Base-by-base conservation (phyloP, 64 coral and sea anemone genomes). In the Montipora cactus region DNA sequence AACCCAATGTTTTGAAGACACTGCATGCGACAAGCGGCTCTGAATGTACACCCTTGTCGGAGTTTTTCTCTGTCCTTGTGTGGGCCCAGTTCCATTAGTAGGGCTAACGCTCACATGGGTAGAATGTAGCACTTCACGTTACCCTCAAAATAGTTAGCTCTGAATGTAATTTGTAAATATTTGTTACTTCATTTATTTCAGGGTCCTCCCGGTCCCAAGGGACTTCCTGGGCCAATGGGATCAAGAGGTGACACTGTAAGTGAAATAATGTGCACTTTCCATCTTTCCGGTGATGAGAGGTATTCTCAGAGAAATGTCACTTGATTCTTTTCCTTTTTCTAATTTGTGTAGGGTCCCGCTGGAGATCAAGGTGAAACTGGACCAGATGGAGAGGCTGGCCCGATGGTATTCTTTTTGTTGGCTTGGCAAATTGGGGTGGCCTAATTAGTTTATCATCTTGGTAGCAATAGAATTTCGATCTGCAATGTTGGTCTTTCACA, bases 141-240 rank as follows among this genome's bases (percentile, higher is more conserved):
- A 37, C 37, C 37, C 37, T 57, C 7, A 2, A 57, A 1, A 8
- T 11, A 57, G 6, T 57, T 57, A 57, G 11, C 53, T 11, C 11
- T 57, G 1, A 57, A 57, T 57, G 7, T 57, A 57, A 57, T 57
- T 57, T 11, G 53, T 64, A 16, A 11, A 19, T 12, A 64, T 16
- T 45, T 44, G 74, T 9, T 76, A 76, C 46, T 64, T 11, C 13
- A 12, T 8, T 14, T 16, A 22, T 51, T 70, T 70, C 47, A 86
- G 82, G 82, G 82, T 86, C 25, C 47, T 20, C 7, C 47, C 8
- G 82, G 82, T 10, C 62, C 82, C 5, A 70, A 86, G 20, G 82
- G 82, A 49, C 62, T 86, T 46, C 1, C 82, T 71, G 82, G 82
- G 66, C 82, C 62, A 70, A 86, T 86, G 82, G 82, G 82, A 20